These are phyloP conservation scores for Resseliella maxima DNA, from an alignment of 2,888 invertebrate genomes.

Conservation along the genomic window DNA sequence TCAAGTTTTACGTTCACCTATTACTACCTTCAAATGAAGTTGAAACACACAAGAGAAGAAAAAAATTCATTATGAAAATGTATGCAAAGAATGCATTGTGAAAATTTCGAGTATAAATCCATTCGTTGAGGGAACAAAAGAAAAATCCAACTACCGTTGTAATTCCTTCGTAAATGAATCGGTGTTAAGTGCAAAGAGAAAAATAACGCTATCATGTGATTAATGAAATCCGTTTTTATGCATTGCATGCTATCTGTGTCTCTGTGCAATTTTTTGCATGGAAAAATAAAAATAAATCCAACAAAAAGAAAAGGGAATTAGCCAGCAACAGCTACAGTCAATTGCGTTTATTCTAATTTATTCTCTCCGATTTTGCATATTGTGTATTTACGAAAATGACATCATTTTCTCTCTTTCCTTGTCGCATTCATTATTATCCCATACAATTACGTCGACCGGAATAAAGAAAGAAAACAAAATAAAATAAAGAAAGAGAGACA, in stretches of 20 bases:
- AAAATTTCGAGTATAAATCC: background rate
- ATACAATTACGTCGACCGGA: background rate
- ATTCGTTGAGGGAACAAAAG: background rate
- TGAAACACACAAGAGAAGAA: background rate
- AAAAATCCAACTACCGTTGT: background rate
- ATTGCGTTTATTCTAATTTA: conserved; percentile 35
- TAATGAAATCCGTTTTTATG: conserved; percentile 25
- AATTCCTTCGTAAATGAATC: background rate
- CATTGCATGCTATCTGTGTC: background rate
- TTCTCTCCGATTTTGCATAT: background rate
- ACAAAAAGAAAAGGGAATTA: background rate
- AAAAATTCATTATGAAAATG: background rate
- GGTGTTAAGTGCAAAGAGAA: conserved; percentile 1
- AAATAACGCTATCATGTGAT: conserved; percentile 41
- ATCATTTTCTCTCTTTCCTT: conserved; percentile 14
- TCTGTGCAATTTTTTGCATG: background rate
- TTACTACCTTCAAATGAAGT: background rate
- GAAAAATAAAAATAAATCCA: background rate
- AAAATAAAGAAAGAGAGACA: too few relatives aligned
- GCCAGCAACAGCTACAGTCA: background rate
- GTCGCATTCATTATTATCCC: background rate
- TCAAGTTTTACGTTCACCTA: background rate
- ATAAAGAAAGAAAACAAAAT: background rate
- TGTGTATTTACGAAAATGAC: background rate
- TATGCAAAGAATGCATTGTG: conserved; percentile 20